phyloP scores from a whole-genome alignment of 2,113 vertebrate genomes.

The Macrotis lagotis region DNA sequence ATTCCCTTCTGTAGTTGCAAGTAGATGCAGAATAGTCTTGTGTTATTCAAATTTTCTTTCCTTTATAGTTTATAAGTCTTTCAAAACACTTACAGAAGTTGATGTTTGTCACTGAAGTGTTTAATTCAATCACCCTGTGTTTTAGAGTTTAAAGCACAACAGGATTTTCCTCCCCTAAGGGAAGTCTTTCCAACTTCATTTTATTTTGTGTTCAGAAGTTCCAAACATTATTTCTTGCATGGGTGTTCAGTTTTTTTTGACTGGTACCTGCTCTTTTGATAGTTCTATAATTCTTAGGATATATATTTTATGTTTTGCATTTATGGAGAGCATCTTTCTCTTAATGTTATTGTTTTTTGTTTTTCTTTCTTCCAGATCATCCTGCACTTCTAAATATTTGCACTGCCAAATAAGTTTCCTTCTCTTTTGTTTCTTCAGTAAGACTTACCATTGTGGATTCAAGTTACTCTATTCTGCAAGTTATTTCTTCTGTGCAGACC shows the following conservation, averaged over 20 bases:
- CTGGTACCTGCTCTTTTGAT: not conserved
- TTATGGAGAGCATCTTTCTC: not conserved
- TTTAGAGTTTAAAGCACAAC: not conserved
- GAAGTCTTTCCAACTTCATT: not conserved
- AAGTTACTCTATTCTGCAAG: too few relatives aligned
- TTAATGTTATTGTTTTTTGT: not conserved
- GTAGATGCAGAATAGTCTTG: not conserved
- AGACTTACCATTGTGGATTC: too few relatives aligned
- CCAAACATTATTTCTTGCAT: not conserved
- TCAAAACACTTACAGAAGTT: not conserved
- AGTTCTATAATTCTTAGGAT: not conserved
- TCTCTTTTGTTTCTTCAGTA: not conserved
- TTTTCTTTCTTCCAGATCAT: not conserved
- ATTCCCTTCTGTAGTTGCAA: not conserved
- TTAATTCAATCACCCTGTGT: not conserved
- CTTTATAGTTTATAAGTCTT: not conserved
- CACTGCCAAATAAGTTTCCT: not conserved
- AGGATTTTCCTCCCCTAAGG: not conserved
- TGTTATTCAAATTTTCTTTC: not conserved
- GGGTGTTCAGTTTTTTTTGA: not conserved
- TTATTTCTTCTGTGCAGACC: not conserved
- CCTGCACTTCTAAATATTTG: not conserved
- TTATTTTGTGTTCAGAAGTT: not conserved
- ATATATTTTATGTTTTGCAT: not conserved
- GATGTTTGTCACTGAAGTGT: not conserved